A percentile compares a stretch with the other conserved stretches of the same genome.
Conservation (phyloP, 1,140 invertebrate genomes). For the Brachionus rotundiformis region DNA sequence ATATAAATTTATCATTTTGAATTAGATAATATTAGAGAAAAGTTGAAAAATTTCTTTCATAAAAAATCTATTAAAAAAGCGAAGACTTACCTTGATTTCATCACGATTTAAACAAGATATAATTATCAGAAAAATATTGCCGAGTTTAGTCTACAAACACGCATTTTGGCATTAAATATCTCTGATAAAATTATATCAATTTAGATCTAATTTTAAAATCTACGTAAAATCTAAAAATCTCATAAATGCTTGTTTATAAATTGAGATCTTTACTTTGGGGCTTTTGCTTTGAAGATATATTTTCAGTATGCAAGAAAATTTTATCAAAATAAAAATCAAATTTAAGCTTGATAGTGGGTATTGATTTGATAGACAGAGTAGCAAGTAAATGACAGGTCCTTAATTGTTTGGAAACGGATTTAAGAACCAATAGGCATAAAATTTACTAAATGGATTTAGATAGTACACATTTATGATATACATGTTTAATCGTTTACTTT, state of each 20-base stretch:
- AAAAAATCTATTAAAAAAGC: no score
- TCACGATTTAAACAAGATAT: no score
- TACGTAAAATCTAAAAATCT: neutral
- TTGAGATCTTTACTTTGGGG: neutral
- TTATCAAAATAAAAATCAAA: neutral
- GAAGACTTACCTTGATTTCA: no score
- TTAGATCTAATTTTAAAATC: neutral
- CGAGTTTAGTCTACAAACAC: neutral
- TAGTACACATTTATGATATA: neutral
- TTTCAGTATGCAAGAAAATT: neutral
- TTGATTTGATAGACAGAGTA: neutral
- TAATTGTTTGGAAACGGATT: constrained; percentile 7
- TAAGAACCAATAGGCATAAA: neutral
- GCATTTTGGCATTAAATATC: no score
- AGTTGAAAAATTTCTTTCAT: no score
- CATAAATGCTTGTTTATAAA: neutral
- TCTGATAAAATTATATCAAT: no score
- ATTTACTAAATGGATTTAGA: neutral
- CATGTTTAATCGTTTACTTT: neutral
- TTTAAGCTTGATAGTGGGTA: neutral
- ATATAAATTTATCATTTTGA: no score
- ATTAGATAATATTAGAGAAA: no score
- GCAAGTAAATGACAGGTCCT: neutral
- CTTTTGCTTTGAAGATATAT: neutral
- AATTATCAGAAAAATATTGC: neutral